Conservation (phyloP, 2,888 invertebrate species). For the Campoplex nolae region DNA sequence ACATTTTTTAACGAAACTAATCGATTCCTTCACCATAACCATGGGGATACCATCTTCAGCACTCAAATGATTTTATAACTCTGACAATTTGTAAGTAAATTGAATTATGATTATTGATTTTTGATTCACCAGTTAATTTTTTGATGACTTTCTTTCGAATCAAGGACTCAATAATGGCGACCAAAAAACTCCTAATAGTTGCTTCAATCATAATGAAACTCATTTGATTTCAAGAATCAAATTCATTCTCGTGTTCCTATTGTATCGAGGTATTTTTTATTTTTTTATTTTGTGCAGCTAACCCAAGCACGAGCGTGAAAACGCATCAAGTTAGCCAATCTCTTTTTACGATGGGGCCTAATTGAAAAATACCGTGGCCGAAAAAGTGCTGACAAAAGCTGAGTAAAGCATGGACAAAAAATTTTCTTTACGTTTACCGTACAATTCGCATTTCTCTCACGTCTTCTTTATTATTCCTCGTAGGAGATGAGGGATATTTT, state of each 20-base stretch:
- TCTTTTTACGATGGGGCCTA: conserved; percentile 25
- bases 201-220: not conserved
- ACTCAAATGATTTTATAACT: not conserved
- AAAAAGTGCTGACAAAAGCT: conserved; percentile 35
- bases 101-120: no score
- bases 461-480: conserved; percentile 63
- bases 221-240: not conserved
- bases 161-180: not conserved
- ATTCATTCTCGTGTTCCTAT: not conserved
- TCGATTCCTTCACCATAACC: not conserved
- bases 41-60: not conserved
- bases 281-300: not conserved
- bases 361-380: conserved; percentile 23
- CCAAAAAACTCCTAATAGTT: not conserved
- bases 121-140: no score
- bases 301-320: conserved; percentile 9
- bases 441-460: conserved; percentile 56
- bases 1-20: not conserved
- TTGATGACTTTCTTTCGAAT: no score
- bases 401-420: conserved; percentile 14
- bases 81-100: no score
- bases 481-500: conserved; percentile 60
- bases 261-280: not conserved
- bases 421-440: conserved; percentile 44
- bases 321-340: conserved; percentile 3